phyloP scores from a whole-genome alignment of 1,140 invertebrate genomes.

The Drosophila nebulosa region DNA sequence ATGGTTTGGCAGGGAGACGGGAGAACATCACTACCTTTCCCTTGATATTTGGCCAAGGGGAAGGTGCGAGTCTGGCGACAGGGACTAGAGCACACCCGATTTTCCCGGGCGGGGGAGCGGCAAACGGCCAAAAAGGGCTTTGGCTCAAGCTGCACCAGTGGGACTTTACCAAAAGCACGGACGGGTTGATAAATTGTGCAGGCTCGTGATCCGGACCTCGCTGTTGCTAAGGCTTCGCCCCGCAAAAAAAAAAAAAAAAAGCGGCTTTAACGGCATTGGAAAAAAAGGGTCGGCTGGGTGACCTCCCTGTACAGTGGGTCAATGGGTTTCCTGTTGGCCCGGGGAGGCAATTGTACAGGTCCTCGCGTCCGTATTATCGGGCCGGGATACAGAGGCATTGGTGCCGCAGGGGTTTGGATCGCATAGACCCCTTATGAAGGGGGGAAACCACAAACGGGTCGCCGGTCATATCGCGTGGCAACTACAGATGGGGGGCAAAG shows the following conservation, averaged over 20 bases:
- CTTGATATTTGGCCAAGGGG: constrained; percentile 77
- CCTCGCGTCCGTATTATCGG: constrained; percentile 91
- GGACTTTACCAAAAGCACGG: constrained; percentile 89
- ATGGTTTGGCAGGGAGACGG: constrained; percentile 57
- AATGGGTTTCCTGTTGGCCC: constrained; percentile 92
- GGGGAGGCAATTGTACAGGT: constrained; percentile 87
- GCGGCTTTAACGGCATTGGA: no score
- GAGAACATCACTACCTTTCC: constrained; percentile 12
- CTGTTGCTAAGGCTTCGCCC: constrained; percentile 88
- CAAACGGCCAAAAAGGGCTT: constrained; percentile 89
- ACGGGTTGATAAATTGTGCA: constrained; percentile 88
- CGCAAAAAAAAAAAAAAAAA: constrained; percentile 48
- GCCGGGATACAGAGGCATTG: constrained; percentile 91
- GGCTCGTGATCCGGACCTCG: constrained; percentile 86
- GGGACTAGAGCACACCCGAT: constrained; percentile 85
- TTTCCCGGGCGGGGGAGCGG: constrained; percentile 90
- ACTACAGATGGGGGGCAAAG: constrained; percentile 90
- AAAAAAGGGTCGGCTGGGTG: no score
- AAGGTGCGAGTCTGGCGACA: constrained; percentile 76
- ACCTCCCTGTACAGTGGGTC: constrained; percentile 84
- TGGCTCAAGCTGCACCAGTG: constrained; percentile 81
- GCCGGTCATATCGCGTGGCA: constrained; percentile 93
- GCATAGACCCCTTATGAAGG: constrained; percentile 89
- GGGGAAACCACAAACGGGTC: constrained; percentile 91
- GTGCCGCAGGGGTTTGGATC: constrained; percentile 91